A percentile compares a stretch with the other conserved stretches of the same genome.
Conservation (phyloP, 2,888 invertebrate genomes). For the Leistus spinibarbis region DNA sequence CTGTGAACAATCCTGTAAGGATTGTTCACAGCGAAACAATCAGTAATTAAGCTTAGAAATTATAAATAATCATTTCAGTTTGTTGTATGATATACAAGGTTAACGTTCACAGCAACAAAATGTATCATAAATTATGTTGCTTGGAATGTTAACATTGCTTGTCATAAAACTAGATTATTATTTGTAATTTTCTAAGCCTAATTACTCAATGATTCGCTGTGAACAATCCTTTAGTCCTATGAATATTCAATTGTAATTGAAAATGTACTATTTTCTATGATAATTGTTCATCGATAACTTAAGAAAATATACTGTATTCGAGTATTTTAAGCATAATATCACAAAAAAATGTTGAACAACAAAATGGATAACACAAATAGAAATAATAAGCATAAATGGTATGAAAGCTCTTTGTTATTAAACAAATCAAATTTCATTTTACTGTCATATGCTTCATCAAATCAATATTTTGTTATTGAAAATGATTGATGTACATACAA, state of each 20-base stretch:
- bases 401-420: not conserved
- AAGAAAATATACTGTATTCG: not conserved
- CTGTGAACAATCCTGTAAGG: too few relatives aligned
- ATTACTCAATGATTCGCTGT: too few relatives aligned
- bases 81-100: too few relatives aligned
- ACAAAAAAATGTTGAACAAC: not conserved
- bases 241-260: not conserved
- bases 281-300: not conserved
- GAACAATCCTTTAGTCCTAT: too few relatives aligned
- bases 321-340: conserved; percentile 1
- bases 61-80: too few relatives aligned
- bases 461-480: not conserved
- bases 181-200: too few relatives aligned
- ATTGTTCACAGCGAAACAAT: too few relatives aligned
- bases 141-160: too few relatives aligned
- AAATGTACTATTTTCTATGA: not conserved
- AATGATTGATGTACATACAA: not conserved
- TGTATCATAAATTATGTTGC: too few relatives aligned
- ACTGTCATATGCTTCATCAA: not conserved
- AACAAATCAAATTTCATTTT: not conserved
- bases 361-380: not conserved
- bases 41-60: too few relatives aligned
- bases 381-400: not conserved
- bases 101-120: too few relatives aligned
- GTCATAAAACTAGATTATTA: too few relatives aligned